Conservation (phyloP, 2,113 vertebrate genomes). For the Anhinga rufa region DNA sequence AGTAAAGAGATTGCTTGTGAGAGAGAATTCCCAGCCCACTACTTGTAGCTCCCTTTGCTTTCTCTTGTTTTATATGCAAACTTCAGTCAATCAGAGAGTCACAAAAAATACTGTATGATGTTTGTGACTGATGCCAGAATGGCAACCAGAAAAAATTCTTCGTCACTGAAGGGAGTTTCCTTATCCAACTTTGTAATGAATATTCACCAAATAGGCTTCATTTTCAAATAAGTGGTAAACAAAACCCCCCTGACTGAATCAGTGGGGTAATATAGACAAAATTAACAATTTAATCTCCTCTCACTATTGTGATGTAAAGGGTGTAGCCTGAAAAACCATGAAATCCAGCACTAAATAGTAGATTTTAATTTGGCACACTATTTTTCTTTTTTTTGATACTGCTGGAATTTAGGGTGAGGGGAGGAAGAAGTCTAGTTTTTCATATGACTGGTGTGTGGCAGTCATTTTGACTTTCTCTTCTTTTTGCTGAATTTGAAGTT, state of each 20-base stretch:
- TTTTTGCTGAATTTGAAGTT: not conserved
- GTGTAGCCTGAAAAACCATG: not conserved
- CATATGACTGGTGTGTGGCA: not conserved
- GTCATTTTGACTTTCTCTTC: not conserved
- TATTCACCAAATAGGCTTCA: not conserved
- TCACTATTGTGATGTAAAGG: not conserved
- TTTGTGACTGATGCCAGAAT: not conserved
- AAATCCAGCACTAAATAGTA: not conserved
- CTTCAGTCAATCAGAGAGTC: not conserved
- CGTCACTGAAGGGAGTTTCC: not conserved
- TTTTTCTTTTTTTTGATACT: not conserved
- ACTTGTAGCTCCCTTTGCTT: not conserved
- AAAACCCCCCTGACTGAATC: not conserved
- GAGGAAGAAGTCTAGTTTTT: not conserved
- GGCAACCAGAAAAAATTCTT: not conserved
- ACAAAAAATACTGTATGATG: not conserved
- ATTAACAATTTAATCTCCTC: not conserved
- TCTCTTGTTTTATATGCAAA: not conserved
- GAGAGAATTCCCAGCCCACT: not conserved
- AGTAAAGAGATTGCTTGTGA: not conserved
- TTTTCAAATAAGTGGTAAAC: not conserved
- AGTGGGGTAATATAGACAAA: not conserved
- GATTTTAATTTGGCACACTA: not conserved
- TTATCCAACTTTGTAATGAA: not conserved
- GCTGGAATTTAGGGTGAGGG: not conserved